phyloP scores from a whole-genome alignment of 2,888 invertebrate genomes.

The Tenthredo notha region DNA sequence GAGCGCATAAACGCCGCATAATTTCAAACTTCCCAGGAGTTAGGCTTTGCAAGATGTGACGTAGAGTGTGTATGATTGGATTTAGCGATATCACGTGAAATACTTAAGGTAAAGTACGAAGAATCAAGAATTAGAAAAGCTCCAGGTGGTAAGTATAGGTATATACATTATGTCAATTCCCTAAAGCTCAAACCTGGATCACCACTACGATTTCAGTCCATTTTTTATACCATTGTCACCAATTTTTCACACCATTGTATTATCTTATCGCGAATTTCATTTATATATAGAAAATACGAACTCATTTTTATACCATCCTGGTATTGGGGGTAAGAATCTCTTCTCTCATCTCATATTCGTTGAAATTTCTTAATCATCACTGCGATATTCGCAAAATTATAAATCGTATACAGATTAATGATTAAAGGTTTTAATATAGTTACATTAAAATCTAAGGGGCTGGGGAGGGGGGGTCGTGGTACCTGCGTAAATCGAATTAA shows the following conservation, averaged over 20 bases:
- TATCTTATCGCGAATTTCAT: too few relatives aligned
- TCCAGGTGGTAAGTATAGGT: background rate
- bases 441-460: background rate
- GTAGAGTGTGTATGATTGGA: constrained; percentile 53
- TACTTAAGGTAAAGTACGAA: background rate
- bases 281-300: too few relatives aligned
- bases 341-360: too few relatives aligned
- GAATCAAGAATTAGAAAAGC: background rate
- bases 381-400: too few relatives aligned
- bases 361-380: too few relatives aligned
- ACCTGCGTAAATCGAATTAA: background rate
- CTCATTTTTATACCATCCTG: too few relatives aligned
- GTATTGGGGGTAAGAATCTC: too few relatives aligned
- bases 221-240: background rate
- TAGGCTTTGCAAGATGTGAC: constrained; percentile 49
- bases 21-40: constrained; percentile 54
- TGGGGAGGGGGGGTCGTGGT: too few relatives aligned
- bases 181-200: background rate
- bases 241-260: background rate
- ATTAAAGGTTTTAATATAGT: background rate
- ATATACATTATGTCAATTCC: background rate
- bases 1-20: constrained; percentile 71
- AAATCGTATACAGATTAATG: background rate
- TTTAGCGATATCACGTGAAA: constrained; percentile 37
- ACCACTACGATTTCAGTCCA: background rate